These are phyloP conservation scores for Porites divaricata DNA, from an alignment of 92 coral and sea anemone species.

Conservation along the genomic window DNA sequence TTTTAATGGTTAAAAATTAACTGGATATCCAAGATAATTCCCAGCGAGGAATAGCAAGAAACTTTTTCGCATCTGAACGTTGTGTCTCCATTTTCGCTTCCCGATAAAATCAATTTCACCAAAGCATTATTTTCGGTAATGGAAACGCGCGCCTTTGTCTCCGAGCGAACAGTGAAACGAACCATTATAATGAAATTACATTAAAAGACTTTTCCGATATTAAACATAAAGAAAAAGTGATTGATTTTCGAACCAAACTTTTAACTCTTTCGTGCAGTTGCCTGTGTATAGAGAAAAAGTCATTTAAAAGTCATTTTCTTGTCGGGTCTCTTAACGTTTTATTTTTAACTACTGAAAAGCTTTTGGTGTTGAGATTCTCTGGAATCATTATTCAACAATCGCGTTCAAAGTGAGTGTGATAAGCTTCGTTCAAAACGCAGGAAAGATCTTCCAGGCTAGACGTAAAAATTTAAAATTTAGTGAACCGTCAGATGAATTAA, in stretches of 20 bases:
- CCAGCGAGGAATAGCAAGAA: not conserved
- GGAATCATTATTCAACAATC: not conserved
- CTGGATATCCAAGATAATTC: not conserved
- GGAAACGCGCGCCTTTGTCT: conserved; percentile 22
- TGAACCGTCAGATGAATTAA: not conserved
- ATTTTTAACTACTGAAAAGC: conserved; percentile 8
- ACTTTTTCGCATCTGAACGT: not conserved
- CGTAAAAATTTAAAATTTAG: not conserved
- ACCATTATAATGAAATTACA: conserved; percentile 32
- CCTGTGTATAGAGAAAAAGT: conserved; percentile 22
- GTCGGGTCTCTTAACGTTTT: conserved; percentile 14
- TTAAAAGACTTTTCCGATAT: conserved; percentile 33
- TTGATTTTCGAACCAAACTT: conserved; percentile 44
- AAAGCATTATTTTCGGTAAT: conserved; percentile 24
- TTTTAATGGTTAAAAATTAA: not conserved
- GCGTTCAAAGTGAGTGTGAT: not conserved
- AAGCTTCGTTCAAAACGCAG: not conserved
- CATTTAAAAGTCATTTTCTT: conserved; percentile 56
- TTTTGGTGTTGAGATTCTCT: not conserved
- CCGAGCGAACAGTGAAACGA: conserved; percentile 19
- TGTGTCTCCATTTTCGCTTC: conserved; percentile 18
- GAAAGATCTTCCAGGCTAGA: not conserved
- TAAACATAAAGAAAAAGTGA: conserved; percentile 43
- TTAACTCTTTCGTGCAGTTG: conserved; percentile 31
- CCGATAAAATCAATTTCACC: conserved; percentile 42